phyloP scores from a whole-genome alignment of 2,888 invertebrate genomes.

The Pinctada fucata region DNA sequence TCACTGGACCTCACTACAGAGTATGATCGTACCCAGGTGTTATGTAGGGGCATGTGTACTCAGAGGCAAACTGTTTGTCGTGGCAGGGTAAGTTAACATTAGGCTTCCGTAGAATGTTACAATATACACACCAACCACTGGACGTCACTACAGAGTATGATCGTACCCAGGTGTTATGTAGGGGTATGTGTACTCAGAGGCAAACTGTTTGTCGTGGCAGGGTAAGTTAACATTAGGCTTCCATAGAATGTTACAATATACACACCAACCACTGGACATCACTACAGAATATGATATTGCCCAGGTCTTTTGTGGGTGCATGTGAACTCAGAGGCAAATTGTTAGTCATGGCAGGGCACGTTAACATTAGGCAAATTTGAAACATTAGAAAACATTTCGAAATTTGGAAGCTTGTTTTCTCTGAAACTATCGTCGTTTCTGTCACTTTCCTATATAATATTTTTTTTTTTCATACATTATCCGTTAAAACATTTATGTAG shows the following conservation, averaged over 20 bases:
- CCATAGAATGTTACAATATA: conserved; percentile 73
- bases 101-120: conserved; percentile 72
- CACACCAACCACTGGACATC: conserved; percentile 73
- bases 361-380: background rate
- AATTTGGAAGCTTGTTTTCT: too few species aligned
- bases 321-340: conserved; percentile 74
- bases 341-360: conserved; percentile 75
- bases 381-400: background rate
- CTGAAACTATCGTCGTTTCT: background rate
- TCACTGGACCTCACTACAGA: conserved; percentile 71
- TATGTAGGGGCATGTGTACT: conserved; percentile 76
- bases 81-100: conserved; percentile 69
- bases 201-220: conserved; percentile 74
- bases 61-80: conserved; percentile 74
- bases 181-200: conserved; percentile 75
- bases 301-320: conserved; percentile 75
- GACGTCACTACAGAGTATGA: conserved; percentile 70
- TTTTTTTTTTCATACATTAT: too few species aligned
- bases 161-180: conserved; percentile 74
- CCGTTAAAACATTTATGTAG: too few species aligned
- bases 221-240: conserved; percentile 67
- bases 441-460: background rate
- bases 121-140: conserved; percentile 72
- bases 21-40: conserved; percentile 73
- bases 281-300: conserved; percentile 70